Evolutionary conservation across 2,113 vertebrate genomes (phyloP).

Genomic region (Sphyrna mokarran): DNA sequence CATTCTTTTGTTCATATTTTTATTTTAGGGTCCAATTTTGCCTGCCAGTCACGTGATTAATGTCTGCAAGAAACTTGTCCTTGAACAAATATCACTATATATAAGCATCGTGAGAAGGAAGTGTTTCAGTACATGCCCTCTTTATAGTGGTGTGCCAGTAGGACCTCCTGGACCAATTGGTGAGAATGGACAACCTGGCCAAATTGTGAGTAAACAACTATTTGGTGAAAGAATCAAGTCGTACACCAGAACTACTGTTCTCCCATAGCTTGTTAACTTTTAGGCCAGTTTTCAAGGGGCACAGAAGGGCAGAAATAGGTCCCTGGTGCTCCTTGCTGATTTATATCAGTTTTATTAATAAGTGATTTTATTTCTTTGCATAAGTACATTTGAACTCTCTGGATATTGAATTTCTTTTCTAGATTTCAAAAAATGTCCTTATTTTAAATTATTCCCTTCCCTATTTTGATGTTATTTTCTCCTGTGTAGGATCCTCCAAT

Average conservation of each 20-base stretch:
- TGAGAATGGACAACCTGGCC: constrained; percentile 55
- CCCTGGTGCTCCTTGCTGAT: neutral
- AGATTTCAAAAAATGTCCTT: neutral
- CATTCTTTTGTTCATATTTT: neutral
- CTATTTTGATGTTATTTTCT: neutral
- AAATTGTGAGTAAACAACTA: constrained; percentile 50
- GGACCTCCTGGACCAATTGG: constrained; percentile 53
- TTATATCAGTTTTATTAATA: neutral
- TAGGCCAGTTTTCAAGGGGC: neutral
- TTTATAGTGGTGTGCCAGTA: constrained; percentile 60
- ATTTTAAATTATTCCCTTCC: neutral
- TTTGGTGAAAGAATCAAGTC: neutral
- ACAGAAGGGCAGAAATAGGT: neutral
- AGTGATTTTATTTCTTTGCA: neutral
- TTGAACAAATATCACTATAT: constrained; percentile 65
- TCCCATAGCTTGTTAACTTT: neutral
- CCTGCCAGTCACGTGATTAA: constrained; percentile 58
- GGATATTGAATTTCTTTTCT: neutral
- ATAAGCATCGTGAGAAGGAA: constrained; percentile 62
- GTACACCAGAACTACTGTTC: neutral
- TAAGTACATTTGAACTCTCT: neutral
- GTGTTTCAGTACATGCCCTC: constrained; percentile 56
- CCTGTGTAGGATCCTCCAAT: neutral
- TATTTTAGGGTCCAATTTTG: constrained; percentile 53
- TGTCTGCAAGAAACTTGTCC: constrained; percentile 59